A percentile compares a stretch with the other conserved stretches of the same genome.
Evolutionary conservation across 2,888 invertebrate genomes (phyloP).

Genomic region (Aporophyla lueneburgensis): DNA sequence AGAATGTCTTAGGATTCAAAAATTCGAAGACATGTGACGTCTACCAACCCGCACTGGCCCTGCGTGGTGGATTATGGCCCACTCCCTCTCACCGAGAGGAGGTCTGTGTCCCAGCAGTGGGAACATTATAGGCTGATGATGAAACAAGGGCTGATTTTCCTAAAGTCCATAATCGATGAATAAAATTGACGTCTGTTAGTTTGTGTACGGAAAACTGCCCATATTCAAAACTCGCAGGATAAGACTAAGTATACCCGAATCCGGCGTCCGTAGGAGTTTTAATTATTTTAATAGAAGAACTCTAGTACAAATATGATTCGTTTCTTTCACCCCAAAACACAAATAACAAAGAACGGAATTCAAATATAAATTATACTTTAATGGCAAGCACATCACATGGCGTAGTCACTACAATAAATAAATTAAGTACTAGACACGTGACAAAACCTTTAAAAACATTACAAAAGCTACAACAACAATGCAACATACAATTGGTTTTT

Average conservation of each 20-base stretch:
- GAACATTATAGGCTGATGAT: too few species aligned
- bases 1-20: too few species aligned
- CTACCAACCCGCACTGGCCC: too few species aligned
- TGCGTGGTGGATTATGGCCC: too few species aligned
- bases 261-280: not conserved
- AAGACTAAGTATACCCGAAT: not conserved
- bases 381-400: slow-evolving; percentile 18
- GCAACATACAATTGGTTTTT: not conserved
- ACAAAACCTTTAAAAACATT: slow-evolving; percentile 2
- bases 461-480: slow-evolving; percentile 1
- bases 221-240: not conserved
- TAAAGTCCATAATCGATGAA: too few species aligned
- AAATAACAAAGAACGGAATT: not conserved
- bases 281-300: not conserved
- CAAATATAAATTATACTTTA: slow-evolving; percentile 13
- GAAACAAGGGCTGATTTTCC: too few species aligned
- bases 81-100: too few species aligned
- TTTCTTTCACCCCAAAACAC: not conserved
- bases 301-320: not conserved
- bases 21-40: too few species aligned
- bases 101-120: too few species aligned
- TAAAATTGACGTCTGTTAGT: too few species aligned
- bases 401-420: slow-evolving; percentile 4
- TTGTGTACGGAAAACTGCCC: not conserved
- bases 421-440: not conserved